Base-by-base conservation (phyloP, 2,113 vertebrate species). In the Alexandromys fortis region DNA sequence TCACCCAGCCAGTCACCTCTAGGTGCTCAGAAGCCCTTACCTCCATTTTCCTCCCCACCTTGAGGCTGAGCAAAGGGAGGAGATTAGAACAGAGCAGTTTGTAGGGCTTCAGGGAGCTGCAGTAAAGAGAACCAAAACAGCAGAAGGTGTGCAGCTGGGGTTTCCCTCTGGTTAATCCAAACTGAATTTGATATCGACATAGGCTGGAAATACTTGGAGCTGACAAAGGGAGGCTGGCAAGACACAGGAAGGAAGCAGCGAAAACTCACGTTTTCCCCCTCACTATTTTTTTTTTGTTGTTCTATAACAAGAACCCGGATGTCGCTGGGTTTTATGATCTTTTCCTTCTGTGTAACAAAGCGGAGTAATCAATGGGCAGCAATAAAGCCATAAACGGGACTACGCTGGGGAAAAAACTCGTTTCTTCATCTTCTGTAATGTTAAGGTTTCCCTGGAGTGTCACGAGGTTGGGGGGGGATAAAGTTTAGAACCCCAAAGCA, bases 291-390 rank as follows among this genome's bases (percentile, higher is more conserved):
- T 88, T 94, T 83, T 77, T n/a, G n/a, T 87, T 94, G 70, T 77
- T 17, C 97, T 98, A 97, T 96, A 98, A 98, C 97, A 98, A 98
- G 98, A 99, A 98, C 98, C 98, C 98, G 98, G 98, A 99, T 99
- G 98, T 98, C 98, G 96, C 61, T 90, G 96, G 98, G 98, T 98
- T 99, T 98, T 99, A 99, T 99, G 98, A 98, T 99, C 98, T 99
- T 98, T 99, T 98, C 98, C 98, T 98, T 99, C 98, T 98, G 98
- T 98, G 98, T 98, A 99, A 99, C 98, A 99, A 99, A 99, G 98
- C 98, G 91, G 98, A 98, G 98, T 98, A 98, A 98, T 98, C 98
- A 98, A 98, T 98, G 98, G 97, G 98, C 97, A 98, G 98, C 98
- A 98, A 98, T 99, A 98, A 99, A 99, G 98, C 98, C 98, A 99